A percentile compares a stretch with the other conserved stretches of the same genome.
These are phyloP conservation scores for Charadrius vociferus DNA, from an alignment of 2,113 vertebrate genomes.

Conservation along the genomic window DNA sequence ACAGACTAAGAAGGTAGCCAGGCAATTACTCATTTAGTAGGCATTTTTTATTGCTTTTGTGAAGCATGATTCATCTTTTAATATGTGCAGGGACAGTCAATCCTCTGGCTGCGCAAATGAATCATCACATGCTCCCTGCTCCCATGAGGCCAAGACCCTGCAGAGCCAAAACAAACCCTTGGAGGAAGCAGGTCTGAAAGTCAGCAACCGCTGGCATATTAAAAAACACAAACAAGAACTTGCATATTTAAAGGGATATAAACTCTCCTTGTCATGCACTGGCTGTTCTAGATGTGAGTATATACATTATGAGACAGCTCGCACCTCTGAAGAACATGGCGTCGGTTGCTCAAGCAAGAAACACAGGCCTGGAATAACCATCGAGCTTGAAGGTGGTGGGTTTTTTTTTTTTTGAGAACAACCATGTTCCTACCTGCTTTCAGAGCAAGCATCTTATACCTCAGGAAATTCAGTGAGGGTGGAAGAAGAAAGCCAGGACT, in stretches of 20 bases:
- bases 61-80: conserved; percentile 24
- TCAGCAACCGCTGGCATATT: background rate
- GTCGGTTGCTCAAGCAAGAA: background rate
- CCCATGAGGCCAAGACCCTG: background rate
- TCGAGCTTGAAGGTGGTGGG: background rate
- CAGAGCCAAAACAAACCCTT: background rate
- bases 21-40: conserved; percentile 1
- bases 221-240: background rate
- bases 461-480: background rate
- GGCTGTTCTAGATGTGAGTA: background rate
- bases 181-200: background rate
- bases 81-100: background rate
- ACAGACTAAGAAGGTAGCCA: background rate
- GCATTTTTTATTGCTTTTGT: conserved; percentile 21
- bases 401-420: background rate
- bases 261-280: background rate
- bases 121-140: background rate
- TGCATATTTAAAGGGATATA: background rate
- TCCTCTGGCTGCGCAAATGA: conserved; percentile 4
- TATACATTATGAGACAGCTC: background rate
- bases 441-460: background rate
- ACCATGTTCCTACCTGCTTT: background rate
- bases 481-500: background rate
- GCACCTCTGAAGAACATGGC: accelerated
- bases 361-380: background rate